phyloP scores from a whole-genome alignment of 1,140 invertebrate species.

The Adelges cooleyi region DNA sequence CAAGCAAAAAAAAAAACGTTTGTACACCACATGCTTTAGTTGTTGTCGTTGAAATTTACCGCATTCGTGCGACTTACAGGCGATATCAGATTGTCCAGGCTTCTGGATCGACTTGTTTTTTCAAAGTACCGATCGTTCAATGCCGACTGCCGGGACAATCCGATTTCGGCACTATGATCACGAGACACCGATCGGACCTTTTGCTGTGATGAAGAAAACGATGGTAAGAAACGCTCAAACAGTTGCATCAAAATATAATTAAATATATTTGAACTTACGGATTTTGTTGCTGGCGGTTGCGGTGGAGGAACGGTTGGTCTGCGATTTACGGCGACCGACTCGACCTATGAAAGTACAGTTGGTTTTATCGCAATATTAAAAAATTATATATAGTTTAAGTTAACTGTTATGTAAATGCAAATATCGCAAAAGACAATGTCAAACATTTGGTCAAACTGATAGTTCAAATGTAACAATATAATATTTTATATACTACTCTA shows the following conservation, averaged over 20 bases:
- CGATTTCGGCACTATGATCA: constrained; percentile 40
- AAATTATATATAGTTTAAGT: too few relatives aligned
- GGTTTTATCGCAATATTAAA: background rate
- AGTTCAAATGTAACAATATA: too few relatives aligned
- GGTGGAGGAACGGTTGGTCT: constrained; percentile 42
- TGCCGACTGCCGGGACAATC: constrained; percentile 68
- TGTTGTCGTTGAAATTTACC: too few relatives aligned
- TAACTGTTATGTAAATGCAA: too few relatives aligned
- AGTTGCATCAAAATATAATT: background rate
- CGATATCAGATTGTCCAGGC: constrained; percentile 66
- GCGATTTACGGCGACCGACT: constrained; percentile 6
- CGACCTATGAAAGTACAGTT: background rate
- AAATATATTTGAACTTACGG: constrained; percentile 22
- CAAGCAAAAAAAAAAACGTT: too few relatives aligned
- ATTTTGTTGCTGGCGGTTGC: constrained; percentile 39
- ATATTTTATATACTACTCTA: too few relatives aligned
- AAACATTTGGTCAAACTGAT: too few relatives aligned
- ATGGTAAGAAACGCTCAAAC: background rate
- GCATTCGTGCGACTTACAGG: constrained; percentile 40
- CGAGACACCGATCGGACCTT: constrained; percentile 36
- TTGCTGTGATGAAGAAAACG: constrained; percentile 6
- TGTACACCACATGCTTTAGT: too few relatives aligned
- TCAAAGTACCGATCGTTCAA: constrained; percentile 82
- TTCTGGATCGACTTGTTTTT: constrained; percentile 66
- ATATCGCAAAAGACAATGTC: too few relatives aligned